phyloP scores from a whole-genome alignment of 2,888 invertebrate species.

The Globia sparganii region DNA sequence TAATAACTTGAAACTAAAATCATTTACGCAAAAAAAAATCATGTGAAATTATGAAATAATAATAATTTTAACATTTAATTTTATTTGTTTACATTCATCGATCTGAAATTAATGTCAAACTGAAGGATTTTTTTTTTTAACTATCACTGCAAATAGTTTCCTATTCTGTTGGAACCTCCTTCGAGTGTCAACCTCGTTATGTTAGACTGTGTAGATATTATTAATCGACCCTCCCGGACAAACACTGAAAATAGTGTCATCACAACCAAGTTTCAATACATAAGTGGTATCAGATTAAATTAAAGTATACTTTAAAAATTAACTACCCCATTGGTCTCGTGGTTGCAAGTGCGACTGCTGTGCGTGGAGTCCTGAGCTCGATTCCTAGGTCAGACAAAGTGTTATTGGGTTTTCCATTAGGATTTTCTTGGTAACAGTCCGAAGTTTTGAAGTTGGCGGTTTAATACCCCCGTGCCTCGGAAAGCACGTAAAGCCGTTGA shows the following conservation, averaged over 20 bases:
- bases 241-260: neutral
- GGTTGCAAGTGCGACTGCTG: too few species aligned
- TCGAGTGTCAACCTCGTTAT: neutral
- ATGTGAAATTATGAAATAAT: neutral
- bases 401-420: too few species aligned
- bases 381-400: too few species aligned
- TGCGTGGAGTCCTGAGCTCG: too few species aligned
- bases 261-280: neutral
- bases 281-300: too few species aligned
- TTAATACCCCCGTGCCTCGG: too few species aligned
- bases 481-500: too few species aligned
- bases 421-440: too few species aligned
- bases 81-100: slow-evolving; percentile 13
- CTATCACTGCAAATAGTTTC: neutral
- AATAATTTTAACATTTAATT: slow-evolving; percentile 6
- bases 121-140: slow-evolving; percentile 20
- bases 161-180: neutral
- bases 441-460: too few species aligned
- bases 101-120: neutral
- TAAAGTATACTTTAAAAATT: too few species aligned
- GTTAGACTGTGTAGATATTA: neutral
- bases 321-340: too few species aligned
- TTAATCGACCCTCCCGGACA: neutral
- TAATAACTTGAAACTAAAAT: neutral
- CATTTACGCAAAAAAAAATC: neutral